A percentile compares a stretch with the other conserved stretches of the same genome.
phyloP scores from a whole-genome alignment of 2,888 invertebrate species.

The Marronus borbonicus region DNA sequence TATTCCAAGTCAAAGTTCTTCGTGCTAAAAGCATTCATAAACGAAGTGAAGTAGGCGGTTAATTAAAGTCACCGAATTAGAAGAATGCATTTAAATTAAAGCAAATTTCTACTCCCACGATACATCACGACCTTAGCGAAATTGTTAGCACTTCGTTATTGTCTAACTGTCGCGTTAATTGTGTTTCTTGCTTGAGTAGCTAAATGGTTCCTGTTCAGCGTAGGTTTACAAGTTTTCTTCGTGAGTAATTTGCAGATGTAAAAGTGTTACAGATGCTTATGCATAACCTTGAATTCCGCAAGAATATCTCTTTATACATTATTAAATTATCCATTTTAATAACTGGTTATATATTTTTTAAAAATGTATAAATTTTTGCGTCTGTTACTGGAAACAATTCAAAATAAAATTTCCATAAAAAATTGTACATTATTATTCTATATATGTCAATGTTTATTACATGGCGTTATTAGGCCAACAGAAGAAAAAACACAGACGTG shows the following conservation, averaged over 20 bases:
- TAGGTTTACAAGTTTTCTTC: neutral
- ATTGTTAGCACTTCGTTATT: neutral
- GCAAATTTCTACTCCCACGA: conserved; percentile 11
- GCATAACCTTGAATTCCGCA: neutral
- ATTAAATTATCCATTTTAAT: no score
- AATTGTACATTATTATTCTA: no score
- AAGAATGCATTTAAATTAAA: neutral
- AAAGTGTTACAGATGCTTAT: neutral
- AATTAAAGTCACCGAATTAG: neutral
- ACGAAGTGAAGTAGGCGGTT: neutral
- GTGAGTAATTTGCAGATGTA: neutral
- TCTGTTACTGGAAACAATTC: no score
- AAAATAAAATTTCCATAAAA: no score
- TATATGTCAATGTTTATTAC: no score
- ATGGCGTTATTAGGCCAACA: no score
- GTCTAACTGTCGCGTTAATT: conserved; percentile 5
- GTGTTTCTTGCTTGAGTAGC: neutral
- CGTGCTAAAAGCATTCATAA: neutral
- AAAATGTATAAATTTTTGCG: no score
- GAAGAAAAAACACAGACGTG: no score
- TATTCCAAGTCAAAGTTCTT: no score
- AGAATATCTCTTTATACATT: no score
- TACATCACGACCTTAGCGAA: conserved; percentile 10
- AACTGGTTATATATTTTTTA: no score
- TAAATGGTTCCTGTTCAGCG: conserved; percentile 1